These are phyloP conservation scores for Pantherophis guttatus DNA, from an alignment of 2,113 vertebrate species.

Conservation along the genomic window DNA sequence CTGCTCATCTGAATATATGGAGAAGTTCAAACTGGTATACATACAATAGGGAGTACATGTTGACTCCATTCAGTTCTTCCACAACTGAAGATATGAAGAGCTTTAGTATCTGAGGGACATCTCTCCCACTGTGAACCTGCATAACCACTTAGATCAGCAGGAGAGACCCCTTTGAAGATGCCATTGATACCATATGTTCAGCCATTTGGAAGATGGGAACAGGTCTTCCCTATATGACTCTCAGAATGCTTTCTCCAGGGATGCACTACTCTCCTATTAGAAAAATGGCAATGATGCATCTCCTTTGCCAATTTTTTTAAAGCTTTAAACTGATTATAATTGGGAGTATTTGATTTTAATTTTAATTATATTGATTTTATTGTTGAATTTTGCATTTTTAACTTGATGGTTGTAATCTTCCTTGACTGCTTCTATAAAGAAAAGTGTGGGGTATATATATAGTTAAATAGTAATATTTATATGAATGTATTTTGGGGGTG, in stretches of 20 bases:
- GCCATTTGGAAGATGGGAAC: not conserved
- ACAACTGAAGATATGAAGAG: not conserved
- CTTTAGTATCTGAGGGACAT: not conserved
- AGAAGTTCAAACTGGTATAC: not conserved
- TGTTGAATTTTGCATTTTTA: not conserved
- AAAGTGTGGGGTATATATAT: not conserved
- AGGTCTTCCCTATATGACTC: not conserved
- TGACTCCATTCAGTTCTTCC: not conserved
- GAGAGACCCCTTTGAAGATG: not conserved
- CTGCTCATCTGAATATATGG: not conserved
- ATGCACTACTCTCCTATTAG: not conserved
- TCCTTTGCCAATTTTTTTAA: not conserved
- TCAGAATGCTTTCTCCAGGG: not conserved
- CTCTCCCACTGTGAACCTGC: not conserved
- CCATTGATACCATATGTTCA: not conserved
- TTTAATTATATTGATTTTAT: not conserved
- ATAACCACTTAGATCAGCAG: not conserved
- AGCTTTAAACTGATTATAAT: not conserved
- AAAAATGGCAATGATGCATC: not conserved
- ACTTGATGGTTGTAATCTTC: not conserved
- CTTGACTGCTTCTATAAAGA: not conserved
- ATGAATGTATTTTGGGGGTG: not conserved
- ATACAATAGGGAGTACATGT: not conserved
- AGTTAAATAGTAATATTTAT: not conserved
- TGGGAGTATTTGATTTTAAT: not conserved